Evolutionary conservation across 2,113 vertebrate species (phyloP).

Genomic region (Falco punctatus): DNA sequence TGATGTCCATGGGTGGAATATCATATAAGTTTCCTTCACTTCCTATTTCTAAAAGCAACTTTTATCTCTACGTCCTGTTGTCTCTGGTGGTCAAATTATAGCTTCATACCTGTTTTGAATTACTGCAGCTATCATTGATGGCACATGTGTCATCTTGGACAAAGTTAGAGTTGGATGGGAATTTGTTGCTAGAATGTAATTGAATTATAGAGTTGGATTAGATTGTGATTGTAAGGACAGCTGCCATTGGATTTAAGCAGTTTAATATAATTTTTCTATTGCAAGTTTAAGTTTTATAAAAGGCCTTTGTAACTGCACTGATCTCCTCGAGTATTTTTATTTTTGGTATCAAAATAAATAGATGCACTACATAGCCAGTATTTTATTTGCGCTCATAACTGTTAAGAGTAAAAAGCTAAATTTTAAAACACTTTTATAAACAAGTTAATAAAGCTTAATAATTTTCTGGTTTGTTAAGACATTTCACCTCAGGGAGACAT

Average conservation of each 20-base stretch:
- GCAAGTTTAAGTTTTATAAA: not conserved
- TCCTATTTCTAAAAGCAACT: not conserved
- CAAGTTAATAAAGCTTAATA: not conserved
- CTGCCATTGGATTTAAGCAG: not conserved
- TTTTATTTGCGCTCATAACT: too few relatives aligned
- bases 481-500: not conserved
- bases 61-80: not conserved
- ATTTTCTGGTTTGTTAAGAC: not conserved
- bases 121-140: not conserved
- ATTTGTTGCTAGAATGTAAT: not conserved
- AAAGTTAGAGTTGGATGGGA: not conserved
- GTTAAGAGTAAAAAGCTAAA: not conserved
- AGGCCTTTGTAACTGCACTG: not conserved
- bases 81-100: not conserved
- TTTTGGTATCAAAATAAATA: not conserved
- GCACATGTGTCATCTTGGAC: not conserved
- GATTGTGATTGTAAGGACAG: not conserved
- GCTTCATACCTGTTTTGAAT: constrained; percentile 21
- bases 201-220: not conserved
- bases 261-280: not conserved
- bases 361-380: not conserved
- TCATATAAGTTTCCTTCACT: not conserved
- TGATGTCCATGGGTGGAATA: not conserved
- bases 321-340: not conserved
- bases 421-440: not conserved